A percentile compares a stretch with the other conserved stretches of the same genome.
Conservation (phyloP, 2,888 invertebrate genomes). For the Hartigia nigra region DNA sequence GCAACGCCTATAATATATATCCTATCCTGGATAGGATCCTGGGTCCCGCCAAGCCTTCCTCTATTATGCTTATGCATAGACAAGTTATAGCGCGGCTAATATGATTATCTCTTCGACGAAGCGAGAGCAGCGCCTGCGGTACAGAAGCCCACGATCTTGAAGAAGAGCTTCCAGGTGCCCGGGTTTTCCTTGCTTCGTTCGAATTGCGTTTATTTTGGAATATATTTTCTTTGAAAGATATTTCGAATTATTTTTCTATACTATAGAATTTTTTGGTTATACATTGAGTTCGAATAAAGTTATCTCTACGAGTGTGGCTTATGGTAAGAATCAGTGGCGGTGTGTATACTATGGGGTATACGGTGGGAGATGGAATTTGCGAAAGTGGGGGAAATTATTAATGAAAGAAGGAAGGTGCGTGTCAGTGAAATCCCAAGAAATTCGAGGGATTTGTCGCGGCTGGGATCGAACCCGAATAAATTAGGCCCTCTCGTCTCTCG, state of each 20-base stretch:
- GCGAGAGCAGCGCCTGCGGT: slow-evolving; percentile 18
- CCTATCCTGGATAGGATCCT: slow-evolving; percentile 59
- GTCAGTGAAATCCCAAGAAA: slow-evolving; percentile 34
- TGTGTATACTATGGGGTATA: not conserved
- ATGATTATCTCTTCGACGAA: slow-evolving; percentile 63
- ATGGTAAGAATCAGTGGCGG: not conserved
- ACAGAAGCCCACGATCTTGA: not conserved
- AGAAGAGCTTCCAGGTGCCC: not conserved
- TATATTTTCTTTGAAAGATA: too few relatives aligned
- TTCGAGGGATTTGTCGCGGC: slow-evolving; percentile 62
- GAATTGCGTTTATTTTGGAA: not conserved
- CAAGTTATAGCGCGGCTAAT: slow-evolving; percentile 63
- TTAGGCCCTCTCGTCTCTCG: slow-evolving; percentile 73
- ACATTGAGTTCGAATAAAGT: too few relatives aligned
- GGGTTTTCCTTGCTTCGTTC: not conserved
- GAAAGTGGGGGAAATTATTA: slow-evolving; percentile 29
- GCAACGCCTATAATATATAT: slow-evolving; percentile 54
- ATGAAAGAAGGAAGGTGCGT: slow-evolving; percentile 19
- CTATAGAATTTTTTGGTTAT: too few relatives aligned
- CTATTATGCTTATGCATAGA: slow-evolving; percentile 64
- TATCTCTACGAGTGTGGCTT: not conserved
- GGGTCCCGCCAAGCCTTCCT: slow-evolving; percentile 41
- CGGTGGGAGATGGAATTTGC: slow-evolving; percentile 1
- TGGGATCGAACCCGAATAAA: slow-evolving; percentile 74
- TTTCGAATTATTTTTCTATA: too few relatives aligned